phyloP scores from a whole-genome alignment of 2,888 invertebrate species.

The Iphiclides podalirius region DNA sequence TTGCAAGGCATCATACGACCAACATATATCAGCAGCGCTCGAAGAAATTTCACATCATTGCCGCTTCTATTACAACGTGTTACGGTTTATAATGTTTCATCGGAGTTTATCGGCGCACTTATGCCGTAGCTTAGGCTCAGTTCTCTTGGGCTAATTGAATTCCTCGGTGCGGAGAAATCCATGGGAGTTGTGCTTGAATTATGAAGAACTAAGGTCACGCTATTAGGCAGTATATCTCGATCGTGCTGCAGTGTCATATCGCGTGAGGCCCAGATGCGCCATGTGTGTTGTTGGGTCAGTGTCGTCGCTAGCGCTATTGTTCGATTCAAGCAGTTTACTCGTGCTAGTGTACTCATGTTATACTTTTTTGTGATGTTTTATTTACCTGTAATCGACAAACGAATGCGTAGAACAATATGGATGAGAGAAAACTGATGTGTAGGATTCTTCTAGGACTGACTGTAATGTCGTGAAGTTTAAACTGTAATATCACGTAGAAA shows the following conservation, averaged over 20 bases:
- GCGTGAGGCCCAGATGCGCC: conserved; percentile 4
- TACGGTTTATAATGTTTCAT: conserved; percentile 11
- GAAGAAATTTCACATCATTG: neutral
- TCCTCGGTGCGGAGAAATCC: conserved; percentile 26
- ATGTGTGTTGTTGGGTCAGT: too few species aligned
- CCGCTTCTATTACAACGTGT: neutral
- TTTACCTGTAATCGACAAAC: too few species aligned
- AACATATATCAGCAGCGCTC: conserved; percentile 4
- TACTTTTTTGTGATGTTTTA: too few species aligned
- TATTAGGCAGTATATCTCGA: conserved; percentile 10
- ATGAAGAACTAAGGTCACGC: conserved; percentile 13
- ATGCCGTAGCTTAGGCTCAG: conserved; percentile 11
- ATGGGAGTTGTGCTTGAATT: conserved; percentile 24
- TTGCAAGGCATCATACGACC: conserved; percentile 26
- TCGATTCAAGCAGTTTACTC: too few species aligned
- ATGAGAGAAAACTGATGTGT: too few species aligned
- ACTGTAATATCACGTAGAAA: too few species aligned
- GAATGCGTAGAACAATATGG: too few species aligned
- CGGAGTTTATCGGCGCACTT: neutral
- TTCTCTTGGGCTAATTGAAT: conserved; percentile 27
- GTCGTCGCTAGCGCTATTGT: too few species aligned
- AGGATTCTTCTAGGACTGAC: too few species aligned
- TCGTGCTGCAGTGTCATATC: neutral
- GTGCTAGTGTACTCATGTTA: too few species aligned
- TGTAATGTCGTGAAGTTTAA: too few species aligned